phyloP scores from a whole-genome alignment of 2,888 invertebrate species.

The Mythimna loreyi region DNA sequence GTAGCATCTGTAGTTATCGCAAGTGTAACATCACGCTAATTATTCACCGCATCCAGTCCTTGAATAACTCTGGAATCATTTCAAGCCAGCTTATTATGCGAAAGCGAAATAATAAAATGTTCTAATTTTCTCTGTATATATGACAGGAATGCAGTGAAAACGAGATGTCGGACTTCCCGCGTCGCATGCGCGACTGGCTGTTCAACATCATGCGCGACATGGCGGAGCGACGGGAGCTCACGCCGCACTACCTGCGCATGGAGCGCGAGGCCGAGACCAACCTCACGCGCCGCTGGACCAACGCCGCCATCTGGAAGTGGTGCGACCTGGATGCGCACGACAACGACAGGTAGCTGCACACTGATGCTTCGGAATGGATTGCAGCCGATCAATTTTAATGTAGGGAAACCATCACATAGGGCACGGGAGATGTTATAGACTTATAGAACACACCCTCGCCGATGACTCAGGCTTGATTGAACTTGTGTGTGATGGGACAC shows the following conservation, averaged over 20 bases:
- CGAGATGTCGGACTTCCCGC: constrained; percentile 98
- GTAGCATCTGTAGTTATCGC: background rate
- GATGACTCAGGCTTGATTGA: too few species aligned
- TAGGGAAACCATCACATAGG: too few species aligned
- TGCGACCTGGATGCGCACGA: constrained; percentile 99
- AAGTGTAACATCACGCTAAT: background rate
- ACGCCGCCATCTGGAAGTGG: constrained; percentile 99
- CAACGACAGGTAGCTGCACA: constrained; percentile 92
- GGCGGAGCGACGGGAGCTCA: constrained; percentile 96
- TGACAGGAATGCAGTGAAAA: constrained; percentile 94
- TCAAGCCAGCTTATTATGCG: too few species aligned
- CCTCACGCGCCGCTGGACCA: constrained; percentile 95
- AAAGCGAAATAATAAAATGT: background rate
- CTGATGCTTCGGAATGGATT: too few species aligned
- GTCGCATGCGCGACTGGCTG: constrained; percentile 99
- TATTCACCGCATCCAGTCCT: too few species aligned
- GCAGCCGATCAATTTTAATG: too few species aligned
- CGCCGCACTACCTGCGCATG: constrained; percentile 95
- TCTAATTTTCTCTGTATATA: background rate
- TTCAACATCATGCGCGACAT: constrained; percentile 99
- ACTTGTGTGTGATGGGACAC: too few species aligned
- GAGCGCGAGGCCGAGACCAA: constrained; percentile 97
- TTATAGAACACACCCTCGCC: too few species aligned
- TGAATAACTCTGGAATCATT: background rate
- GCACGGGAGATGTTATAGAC: too few species aligned